Base-by-base conservation (phyloP, 2,113 vertebrate genomes). In the Grantiella picta region DNA sequence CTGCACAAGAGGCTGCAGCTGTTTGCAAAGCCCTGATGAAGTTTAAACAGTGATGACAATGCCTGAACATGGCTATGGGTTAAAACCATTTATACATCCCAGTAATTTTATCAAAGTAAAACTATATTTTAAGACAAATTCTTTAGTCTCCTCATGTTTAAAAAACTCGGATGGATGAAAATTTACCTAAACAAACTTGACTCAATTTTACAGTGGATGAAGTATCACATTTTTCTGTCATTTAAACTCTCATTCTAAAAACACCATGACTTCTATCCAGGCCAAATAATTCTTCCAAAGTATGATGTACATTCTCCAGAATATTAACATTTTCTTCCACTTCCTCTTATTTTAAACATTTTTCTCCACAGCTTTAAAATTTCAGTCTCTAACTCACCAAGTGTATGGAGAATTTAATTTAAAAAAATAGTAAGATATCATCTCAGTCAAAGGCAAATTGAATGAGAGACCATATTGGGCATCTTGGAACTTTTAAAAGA, bases 361-460 rank as follows among this genome's bases (percentile, higher is more conserved):
- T 96, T 97, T 96, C 68, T 92, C 56, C 80, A 94, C 90, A 95
- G 65, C 63, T 97, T 92, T 96, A 23, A 40, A 25, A 83, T 96
- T 95, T 94, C 31, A 38, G 8, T 83, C 50, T 89, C 52, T 87
- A 79, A 31, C 2, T 47, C 53, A 49, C 31, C 36, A 71, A 77
- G 10, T 60, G 35, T 66, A 16, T 24, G 29, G 19, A 89, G 12
- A 89, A 78, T 77, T 40, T 54, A 31, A 81, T 89, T 95, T 52
- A 0, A 16, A 66, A 70, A 49, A 76, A 35, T 16, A 76, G 10
- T 61, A 61, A 59, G 70, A 63, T 28, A 64, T 1, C 28, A 76
- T 47, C 36, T 47, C 25, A 92, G 42, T 45, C 40, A 77, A 77
- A 77, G 93, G 3, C 40, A 16, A 88, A 72, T 85, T 65, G 22